A percentile compares a stretch with the other conserved stretches of the same genome.
These are phyloP conservation scores for Potorous gilbertii DNA, from an alignment of 2,797 vertebrate genomes.

Conservation along the genomic window DNA sequence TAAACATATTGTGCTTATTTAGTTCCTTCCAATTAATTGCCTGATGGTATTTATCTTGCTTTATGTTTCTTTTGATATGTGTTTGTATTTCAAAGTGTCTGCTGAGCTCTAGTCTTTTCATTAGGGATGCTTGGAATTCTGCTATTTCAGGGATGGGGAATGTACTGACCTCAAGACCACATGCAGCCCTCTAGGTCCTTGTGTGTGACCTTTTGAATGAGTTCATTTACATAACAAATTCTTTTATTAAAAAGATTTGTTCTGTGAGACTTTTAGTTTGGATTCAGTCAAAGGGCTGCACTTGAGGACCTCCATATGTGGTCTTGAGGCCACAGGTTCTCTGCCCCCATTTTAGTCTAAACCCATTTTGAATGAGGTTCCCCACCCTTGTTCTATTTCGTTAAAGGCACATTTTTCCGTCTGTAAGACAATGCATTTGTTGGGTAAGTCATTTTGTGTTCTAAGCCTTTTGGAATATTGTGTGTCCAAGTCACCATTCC, in stretches of 20 bases:
- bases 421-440: not conserved
- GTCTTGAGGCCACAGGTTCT: no score
- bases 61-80: not conserved
- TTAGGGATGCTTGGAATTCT: not conserved
- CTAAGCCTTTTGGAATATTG: not conserved
- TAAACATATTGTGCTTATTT: not conserved
- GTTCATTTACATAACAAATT: no score
- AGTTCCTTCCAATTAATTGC: not conserved
- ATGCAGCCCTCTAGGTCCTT: no score
- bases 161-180: no score
- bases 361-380: no score
- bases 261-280: no score
- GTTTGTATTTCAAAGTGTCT: not conserved
- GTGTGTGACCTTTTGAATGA: no score
- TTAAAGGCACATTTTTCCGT: not conserved
- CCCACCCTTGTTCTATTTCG: no score
- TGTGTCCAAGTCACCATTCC: not conserved
- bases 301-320: no score
- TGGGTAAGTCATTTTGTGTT: not conserved
- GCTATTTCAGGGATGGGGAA: not conserved
- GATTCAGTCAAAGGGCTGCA: no score
- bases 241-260: no score
- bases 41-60: not conserved
- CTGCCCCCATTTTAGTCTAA: no score
- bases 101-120: not conserved